These are phyloP conservation scores for Collichthys lucidus DNA, from an alignment of 2,113 vertebrate species.

Conservation along the genomic window DNA sequence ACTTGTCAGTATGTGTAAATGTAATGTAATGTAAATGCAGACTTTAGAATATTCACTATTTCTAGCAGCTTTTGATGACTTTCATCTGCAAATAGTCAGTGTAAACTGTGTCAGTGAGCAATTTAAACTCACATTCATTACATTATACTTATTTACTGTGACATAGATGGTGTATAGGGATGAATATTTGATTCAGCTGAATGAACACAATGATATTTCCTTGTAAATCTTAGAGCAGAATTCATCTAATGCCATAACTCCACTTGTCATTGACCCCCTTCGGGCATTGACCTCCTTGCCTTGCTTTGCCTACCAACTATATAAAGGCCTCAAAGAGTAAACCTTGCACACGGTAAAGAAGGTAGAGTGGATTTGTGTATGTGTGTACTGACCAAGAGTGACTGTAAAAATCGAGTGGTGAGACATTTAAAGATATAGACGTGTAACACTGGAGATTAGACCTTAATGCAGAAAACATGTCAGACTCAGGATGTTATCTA, in stretches of 20 bases:
- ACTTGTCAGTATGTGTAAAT: no score
- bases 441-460: conserved; percentile 30
- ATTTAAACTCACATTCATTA: background rate
- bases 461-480: conserved; percentile 76
- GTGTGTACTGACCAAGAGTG: conserved; percentile 39
- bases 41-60: background rate
- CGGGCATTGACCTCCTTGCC: background rate
- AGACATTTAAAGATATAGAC: background rate
- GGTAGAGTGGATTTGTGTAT: conserved; percentile 44
- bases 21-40: background rate
- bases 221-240: background rate
- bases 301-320: background rate
- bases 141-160: background rate
- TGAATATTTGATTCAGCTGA: background rate
- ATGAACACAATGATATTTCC: background rate
- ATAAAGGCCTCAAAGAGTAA: conserved; percentile 19
- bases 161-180: background rate
- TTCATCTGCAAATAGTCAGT: background rate
- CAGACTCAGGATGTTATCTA: conserved; percentile 8
- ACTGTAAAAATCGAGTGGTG: conserved; percentile 55
- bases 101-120: conserved; percentile 19
- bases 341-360: background rate
- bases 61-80: conserved; percentile 7
- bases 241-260: background rate
- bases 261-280: no score